Evolutionary conservation across 92 coral and sea anemone species (phyloP), one percentile per base, ranked within the genome.

Genomic region (Palythoa grandis): DNA sequence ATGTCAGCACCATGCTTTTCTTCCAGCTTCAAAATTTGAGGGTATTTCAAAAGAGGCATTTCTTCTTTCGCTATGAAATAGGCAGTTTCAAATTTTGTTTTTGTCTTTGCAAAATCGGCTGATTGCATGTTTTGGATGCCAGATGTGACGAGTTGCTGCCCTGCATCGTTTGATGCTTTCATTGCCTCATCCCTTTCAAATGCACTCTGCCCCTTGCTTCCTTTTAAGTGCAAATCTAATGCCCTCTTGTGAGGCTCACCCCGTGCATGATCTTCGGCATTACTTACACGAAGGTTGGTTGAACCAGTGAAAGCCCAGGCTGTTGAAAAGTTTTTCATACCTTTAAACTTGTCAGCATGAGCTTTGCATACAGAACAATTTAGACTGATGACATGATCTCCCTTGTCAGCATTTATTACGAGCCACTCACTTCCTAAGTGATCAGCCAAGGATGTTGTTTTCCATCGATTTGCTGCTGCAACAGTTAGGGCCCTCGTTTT

Each of bases 181-280:
- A 88, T 88, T 20, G 69, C 25, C 87, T 89, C 91, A 82, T 91
- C 91, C 74, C 95, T 87, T 82, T 92, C 93, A 22, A 37, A 61
- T 47, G 73, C 92, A 92, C 88, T 85, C 87, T 58, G 87, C 84
- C 57, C 25, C 39, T 72, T 72, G 2, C 16, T 6, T 19, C 56
- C 77, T 7, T 72, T 72, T 40, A 72, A 53, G 77, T 85, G 87
- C 61, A 92, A 76, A 40, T 92, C 90, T 74, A 93, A 39, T 39
- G 95, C 93, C 79, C 79, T 92, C 78, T 88, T 92, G 77, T 92
- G 93, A 15, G 95, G 95, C 38, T 90, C 93, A 68, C 93, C 93
- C 57, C 84, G 52, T 6, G 88, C 91, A 86, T 93, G 95, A 79
- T 90, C 93, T 77, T 84, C 83, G 25, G 89, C 96, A 88, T 91